A percentile compares a stretch with the other conserved stretches of the same genome.
These are phyloP conservation scores for Microctenopoma lineatum DNA, from an alignment of 2,797 vertebrate genomes.

Conservation along the genomic window DNA sequence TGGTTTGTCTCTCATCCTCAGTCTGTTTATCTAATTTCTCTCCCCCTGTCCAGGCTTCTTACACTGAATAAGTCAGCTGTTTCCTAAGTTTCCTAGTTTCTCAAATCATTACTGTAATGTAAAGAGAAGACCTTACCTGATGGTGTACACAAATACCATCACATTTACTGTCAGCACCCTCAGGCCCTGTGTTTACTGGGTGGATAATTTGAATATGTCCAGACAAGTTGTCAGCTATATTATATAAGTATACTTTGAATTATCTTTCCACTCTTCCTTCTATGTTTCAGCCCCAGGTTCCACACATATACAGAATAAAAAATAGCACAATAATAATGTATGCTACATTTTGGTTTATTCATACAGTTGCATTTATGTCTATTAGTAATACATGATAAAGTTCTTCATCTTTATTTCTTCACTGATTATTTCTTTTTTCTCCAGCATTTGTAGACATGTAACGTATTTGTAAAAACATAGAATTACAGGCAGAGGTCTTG, in stretches of 20 bases:
- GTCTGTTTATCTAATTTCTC: slow-evolving; percentile 6
- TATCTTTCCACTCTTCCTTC: no score
- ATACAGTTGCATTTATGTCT: no score
- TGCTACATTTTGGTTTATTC: no score
- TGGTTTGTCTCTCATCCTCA: background rate
- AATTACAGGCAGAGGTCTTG: background rate
- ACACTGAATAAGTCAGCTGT: slow-evolving; percentile 5
- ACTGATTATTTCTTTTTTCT: background rate
- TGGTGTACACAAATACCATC: background rate
- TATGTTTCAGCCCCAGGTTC: no score
- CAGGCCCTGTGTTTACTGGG: background rate
- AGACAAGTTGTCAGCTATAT: slow-evolving; percentile 16
- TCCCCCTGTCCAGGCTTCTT: background rate
- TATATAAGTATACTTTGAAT: no score
- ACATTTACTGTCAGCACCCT: slow-evolving; percentile 6
- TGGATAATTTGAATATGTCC: slow-evolving; percentile 20
- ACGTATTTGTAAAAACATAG: background rate
- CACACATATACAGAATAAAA: no score
- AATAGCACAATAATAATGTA: no score
- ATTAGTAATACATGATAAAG: no score
- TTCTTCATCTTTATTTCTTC: background rate
- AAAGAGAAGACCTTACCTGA: slow-evolving; percentile 25
- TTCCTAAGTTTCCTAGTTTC: background rate
- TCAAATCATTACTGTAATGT: background rate
- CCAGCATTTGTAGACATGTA: no score